Conservation (phyloP, 2,888 invertebrate genomes). For the Lacanobia wlatinum region DNA sequence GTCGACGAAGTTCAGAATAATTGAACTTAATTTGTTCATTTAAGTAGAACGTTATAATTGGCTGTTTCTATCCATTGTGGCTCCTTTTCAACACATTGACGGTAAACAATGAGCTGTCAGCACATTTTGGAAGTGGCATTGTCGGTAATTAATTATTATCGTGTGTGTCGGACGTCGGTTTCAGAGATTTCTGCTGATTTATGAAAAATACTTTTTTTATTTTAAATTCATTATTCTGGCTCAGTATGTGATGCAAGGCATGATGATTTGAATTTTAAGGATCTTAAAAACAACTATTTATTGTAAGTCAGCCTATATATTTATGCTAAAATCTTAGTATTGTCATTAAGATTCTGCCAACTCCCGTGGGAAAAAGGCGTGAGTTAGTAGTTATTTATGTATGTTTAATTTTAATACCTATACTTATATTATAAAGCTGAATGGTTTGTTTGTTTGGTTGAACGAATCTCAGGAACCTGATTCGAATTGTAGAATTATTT, state of each 20-base stretch:
- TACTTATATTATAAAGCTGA: too few species aligned
- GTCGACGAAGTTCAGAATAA: slow-evolving; percentile 51
- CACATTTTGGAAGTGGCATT: slow-evolving; percentile 54
- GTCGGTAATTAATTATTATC: slow-evolving; percentile 58
- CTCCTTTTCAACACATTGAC: slow-evolving; percentile 60
- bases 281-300: too few species aligned
- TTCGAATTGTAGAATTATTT: too few species aligned
- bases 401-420: background rate
- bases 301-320: too few species aligned
- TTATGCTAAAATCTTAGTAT: too few species aligned
- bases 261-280: background rate
- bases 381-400: too few species aligned
- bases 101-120: slow-evolving; percentile 58
- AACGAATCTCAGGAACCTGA: too few species aligned
- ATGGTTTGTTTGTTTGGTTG: too few species aligned
- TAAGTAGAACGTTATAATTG: slow-evolving; percentile 66
- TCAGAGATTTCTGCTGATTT: slow-evolving; percentile 23
- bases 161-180: slow-evolving; percentile 34
- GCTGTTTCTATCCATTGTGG: slow-evolving; percentile 58
- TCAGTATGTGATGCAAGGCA: too few species aligned
- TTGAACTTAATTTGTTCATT: slow-evolving; percentile 57
- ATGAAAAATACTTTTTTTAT: too few species aligned
- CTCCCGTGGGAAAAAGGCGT: background rate
- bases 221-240: too few species aligned
- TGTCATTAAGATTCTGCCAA: background rate